phyloP scores from a whole-genome alignment of 2,888 invertebrate genomes.

The Acholoe squamosa region DNA sequence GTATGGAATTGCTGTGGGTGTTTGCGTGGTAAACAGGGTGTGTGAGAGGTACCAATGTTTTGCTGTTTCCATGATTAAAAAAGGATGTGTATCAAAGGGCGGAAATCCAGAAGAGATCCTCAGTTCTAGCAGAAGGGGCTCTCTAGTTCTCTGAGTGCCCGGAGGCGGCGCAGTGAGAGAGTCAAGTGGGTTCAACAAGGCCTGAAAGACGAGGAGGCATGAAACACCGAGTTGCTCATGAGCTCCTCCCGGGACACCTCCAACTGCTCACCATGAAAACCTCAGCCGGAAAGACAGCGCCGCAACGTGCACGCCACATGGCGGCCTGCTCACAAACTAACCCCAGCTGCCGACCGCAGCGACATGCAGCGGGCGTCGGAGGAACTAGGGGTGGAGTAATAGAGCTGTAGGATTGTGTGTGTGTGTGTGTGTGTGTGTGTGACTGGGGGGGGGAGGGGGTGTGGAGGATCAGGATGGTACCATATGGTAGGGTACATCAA shows the following conservation, averaged over 20 bases:
- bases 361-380: background rate
- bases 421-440: no score
- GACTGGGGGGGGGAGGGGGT: no score
- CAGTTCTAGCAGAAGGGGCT: no score
- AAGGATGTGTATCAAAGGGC: no score
- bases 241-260: no score
- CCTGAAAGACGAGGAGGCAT: conserved; percentile 49
- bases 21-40: no score
- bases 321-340: conserved; percentile 3
- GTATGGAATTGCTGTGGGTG: no score
- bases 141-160: background rate
- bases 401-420: conserved; percentile 3
- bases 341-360: conserved; percentile 16
- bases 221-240: conserved; percentile 28
- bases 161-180: background rate
- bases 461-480: background rate
- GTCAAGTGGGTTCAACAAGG: conserved; percentile 59
- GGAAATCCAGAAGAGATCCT: no score
- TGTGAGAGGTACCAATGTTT: no score
- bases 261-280: background rate
- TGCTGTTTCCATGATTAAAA: no score
- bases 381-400: conserved; percentile 14
- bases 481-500: background rate
- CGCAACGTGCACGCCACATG: conserved; percentile 28
- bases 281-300: background rate